Conservation (phyloP, 1,140 invertebrate species). For the Globodera rostochiensis region DNA sequence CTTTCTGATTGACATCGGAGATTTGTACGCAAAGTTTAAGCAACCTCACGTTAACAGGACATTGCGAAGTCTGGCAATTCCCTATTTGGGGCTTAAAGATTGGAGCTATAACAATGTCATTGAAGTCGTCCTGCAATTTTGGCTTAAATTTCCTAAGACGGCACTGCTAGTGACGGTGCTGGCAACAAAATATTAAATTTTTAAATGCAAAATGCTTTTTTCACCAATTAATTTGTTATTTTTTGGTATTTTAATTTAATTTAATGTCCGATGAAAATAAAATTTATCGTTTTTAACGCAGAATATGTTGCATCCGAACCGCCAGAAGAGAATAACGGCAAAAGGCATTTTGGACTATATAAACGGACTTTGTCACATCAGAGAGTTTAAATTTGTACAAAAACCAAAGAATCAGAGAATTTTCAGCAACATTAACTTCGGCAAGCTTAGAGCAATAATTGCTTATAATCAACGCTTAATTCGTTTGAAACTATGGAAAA, state of each 20-base stretch:
- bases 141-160: neutral
- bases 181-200: no score
- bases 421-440: neutral
- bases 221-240: no score
- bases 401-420: neutral
- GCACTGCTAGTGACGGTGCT: neutral
- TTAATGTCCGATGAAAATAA: no score
- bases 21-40: neutral
- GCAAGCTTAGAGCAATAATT: neutral
- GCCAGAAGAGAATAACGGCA: neutral
- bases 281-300: neutral
- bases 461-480: neutral
- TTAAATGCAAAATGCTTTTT: no score
- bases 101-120: neutral
- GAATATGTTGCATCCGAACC: neutral
- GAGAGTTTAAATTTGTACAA: neutral
- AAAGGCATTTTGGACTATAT: neutral
- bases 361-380: neutral
- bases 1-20: neutral
- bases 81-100: neutral
- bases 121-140: neutral
- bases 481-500: neutral
- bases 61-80: neutral
- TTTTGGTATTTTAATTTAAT: no score
- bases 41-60: neutral